phyloP scores from a whole-genome alignment of 2,888 invertebrate genomes.

The Amphipyra tragopoginis region DNA sequence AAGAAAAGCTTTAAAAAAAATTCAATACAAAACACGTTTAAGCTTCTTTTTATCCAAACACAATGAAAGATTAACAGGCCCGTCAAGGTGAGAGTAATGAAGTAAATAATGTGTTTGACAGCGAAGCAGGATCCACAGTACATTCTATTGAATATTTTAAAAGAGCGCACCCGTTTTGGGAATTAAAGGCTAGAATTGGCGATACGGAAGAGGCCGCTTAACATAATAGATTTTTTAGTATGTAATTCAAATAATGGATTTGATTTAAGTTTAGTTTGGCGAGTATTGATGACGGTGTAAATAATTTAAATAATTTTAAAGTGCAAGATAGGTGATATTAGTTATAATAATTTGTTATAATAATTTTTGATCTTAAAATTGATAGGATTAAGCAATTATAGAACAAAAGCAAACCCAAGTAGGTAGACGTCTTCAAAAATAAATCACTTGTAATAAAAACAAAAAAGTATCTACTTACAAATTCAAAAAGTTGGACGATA shows the following conservation, averaged over 20 bases:
- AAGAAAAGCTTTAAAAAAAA: conserved; percentile 64
- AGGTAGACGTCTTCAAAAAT: conserved; percentile 15
- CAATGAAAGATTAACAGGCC: conserved; percentile 84
- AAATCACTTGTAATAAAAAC: conserved; percentile 24
- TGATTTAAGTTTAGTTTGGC: conserved; percentile 7
- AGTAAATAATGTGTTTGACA: conserved; percentile 83
- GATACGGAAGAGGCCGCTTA: conserved; percentile 30
- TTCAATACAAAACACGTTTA: conserved; percentile 73
- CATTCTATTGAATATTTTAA: conserved; percentile 82
- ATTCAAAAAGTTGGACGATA: conserved; percentile 44
- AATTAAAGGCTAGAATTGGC: conserved; percentile 60
- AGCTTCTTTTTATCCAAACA: conserved; percentile 72
- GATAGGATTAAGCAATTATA: background rate
- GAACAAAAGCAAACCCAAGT: background rate
- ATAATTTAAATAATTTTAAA: conserved; percentile 7
- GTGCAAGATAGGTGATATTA: background rate
- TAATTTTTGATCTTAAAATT: background rate
- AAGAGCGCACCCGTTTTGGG: conserved; percentile 68
- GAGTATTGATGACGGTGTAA: conserved; percentile 12
- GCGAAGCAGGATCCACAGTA: conserved; percentile 63
- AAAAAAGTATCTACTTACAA: conserved; percentile 26
- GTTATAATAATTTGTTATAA: background rate
- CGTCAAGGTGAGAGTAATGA: conserved; percentile 82
- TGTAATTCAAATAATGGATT: conserved; percentile 34
- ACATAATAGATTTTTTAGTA: conserved; percentile 47